A percentile compares a stretch with the other conserved stretches of the same genome.
Conservation (phyloP, 2,113 vertebrate genomes). For the Passer domesticus region DNA sequence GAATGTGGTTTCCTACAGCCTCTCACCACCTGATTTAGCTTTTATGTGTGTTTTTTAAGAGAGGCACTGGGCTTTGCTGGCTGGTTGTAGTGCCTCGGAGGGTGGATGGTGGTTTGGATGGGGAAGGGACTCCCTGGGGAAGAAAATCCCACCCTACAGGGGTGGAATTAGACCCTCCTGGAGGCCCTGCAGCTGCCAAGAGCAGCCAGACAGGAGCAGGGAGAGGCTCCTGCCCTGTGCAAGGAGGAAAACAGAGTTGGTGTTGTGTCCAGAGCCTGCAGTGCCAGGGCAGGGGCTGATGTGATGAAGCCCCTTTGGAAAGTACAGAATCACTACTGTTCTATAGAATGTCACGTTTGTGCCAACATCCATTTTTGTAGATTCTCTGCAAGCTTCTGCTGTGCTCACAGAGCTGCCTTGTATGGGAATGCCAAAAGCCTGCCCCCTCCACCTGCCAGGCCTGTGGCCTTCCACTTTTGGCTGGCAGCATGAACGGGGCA, state of each 20-base stretch:
- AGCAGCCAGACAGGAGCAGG: not conserved
- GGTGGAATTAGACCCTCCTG: not conserved
- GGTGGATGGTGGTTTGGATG: not conserved
- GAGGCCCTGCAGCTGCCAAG: not conserved
- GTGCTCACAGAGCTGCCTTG: conserved; percentile 12
- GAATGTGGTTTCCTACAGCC: not conserved
- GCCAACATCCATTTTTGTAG: conserved; percentile 31
- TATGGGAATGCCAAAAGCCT: not conserved
- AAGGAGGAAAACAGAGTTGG: not conserved
- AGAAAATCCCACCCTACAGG: not conserved
- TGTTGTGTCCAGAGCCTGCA: not conserved
- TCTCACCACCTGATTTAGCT: not conserved
- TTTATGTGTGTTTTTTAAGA: not conserved
- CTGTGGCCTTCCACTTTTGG: not conserved
- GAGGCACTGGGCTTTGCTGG: not conserved
- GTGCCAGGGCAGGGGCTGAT: not conserved
- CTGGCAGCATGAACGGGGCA: rapidly evolving
- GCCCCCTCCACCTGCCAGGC: not conserved
- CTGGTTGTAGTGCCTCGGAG: not conserved
- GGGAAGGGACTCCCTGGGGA: not conserved
- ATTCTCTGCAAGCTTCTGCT: not conserved
- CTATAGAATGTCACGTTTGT: not conserved
- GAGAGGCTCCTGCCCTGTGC: not conserved
- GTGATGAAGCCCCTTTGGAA: not conserved
- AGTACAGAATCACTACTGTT: not conserved